A percentile compares a stretch with the other conserved stretches of the same genome.
Conservation (phyloP, 2,888 invertebrate genomes). For the Lepidocyrtinus sp. region DNA sequence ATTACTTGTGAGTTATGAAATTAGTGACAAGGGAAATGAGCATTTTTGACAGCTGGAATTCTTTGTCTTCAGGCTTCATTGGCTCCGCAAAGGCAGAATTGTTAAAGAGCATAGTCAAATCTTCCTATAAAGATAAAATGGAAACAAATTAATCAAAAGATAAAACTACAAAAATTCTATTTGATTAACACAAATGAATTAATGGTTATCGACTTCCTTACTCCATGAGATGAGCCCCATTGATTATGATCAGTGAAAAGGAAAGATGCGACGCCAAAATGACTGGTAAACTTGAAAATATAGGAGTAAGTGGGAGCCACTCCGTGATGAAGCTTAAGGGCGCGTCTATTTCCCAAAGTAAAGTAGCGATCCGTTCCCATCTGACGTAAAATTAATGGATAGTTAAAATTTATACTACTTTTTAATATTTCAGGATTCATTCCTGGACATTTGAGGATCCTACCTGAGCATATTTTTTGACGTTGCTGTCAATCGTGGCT, state of each 20-base stretch:
- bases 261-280: conserved; percentile 39
- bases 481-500: conserved; percentile 31
- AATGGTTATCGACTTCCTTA: not conserved
- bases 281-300: conserved; percentile 41
- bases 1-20: conserved; percentile 51
- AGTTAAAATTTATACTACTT: no score
- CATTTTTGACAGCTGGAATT: conserved; percentile 31
- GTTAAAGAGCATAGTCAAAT: conserved; percentile 50
- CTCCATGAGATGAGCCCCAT: conserved; percentile 42
- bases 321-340: not conserved
- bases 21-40: conserved; percentile 38
- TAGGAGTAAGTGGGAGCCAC: conserved; percentile 58
- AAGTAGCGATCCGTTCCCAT: conserved; percentile 55
- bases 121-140: conserved; percentile 51
- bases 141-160: not conserved
- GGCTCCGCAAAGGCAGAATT: conserved; percentile 41
- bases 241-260: conserved; percentile 31
- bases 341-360: conserved; percentile 41
- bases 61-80: conserved; percentile 14
- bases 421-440: not conserved
- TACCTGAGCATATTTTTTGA: conserved; percentile 26
- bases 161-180: not conserved
- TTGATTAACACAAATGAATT: not conserved
- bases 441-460: not conserved
- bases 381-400: conserved; percentile 22